Percentiles rank a stretch among this genome's conserved stretches.
These are phyloP conservation scores for Tetramorium parvispinum DNA, from an alignment of 1,140 invertebrate species.

Conservation along the genomic window DNA sequence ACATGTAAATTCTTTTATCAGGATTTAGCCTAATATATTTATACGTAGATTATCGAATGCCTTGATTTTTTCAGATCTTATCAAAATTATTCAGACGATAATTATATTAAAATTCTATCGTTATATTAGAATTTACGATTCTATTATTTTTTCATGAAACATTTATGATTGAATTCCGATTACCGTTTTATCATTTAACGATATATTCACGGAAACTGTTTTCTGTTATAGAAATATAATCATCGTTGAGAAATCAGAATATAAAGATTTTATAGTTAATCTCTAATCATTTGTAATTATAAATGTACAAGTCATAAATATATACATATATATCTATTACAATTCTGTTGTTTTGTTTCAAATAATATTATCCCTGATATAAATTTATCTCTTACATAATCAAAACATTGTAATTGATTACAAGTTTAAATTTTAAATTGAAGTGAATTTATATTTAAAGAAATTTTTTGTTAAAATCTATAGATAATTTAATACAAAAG, in stretches of 20 bases:
- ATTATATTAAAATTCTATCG: neutral
- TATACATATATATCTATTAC: constrained; percentile 28
- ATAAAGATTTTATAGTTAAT: constrained; percentile 8
- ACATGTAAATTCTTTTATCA: neutral
- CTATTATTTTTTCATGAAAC: neutral
- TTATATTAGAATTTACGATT: constrained; percentile 5
- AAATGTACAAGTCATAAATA: constrained; percentile 58
- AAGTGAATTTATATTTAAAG: too few species aligned
- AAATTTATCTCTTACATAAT: neutral
- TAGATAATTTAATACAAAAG: too few species aligned
- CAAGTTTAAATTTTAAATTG: too few species aligned
- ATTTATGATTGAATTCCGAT: neutral
- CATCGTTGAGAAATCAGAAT: neutral
- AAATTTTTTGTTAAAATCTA: too few species aligned
- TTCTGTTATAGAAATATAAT: constrained; percentile 11
- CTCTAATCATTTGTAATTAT: constrained; percentile 31
- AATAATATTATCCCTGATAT: neutral
- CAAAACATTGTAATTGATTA: too few species aligned
- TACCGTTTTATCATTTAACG: neutral
- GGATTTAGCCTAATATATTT: neutral
- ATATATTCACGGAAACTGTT: constrained; percentile 7
- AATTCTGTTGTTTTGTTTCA: constrained; percentile 56
- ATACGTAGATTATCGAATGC: neutral
- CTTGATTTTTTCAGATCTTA: neutral
- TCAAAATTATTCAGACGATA: neutral